Evolutionary conservation across 2,797 vertebrate species (phyloP).

Genomic region (Etheostoma perlongum): DNA sequence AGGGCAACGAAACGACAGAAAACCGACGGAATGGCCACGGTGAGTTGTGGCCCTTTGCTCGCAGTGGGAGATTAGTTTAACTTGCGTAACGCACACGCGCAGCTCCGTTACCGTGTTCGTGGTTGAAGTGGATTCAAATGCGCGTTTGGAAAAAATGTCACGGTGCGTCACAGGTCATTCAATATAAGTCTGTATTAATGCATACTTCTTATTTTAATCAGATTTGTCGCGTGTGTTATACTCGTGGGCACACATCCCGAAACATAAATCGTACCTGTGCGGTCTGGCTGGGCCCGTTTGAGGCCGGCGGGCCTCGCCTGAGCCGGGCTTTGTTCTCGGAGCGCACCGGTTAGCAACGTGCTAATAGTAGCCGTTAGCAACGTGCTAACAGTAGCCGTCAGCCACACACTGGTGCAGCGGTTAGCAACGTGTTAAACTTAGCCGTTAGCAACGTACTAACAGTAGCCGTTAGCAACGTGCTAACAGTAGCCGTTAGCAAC

Average conservation of each 20-base stretch:
- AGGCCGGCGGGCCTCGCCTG: constrained; percentile 58
- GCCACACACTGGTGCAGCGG: no score
- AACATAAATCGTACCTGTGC: rapidly evolving
- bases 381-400: not conserved
- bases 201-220: not conserved
- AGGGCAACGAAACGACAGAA: constrained; percentile 93
- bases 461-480: not conserved
- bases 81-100: rapidly evolving
- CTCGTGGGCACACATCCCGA: rapidly evolving
- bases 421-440: no score
- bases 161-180: constrained; percentile 2
- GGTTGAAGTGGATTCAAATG: constrained; percentile 1
- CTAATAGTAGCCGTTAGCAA: constrained; percentile 4
- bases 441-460: constrained; percentile 27
- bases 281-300: rapidly evolving
- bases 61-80: rapidly evolving
- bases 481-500: not conserved
- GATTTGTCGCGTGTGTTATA: rapidly evolving
- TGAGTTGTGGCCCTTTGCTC: constrained; percentile 40
- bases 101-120: rapidly evolving
- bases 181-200: not conserved
- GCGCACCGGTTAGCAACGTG: constrained; percentile 42
- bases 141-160: constrained; percentile 3
- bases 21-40: constrained; percentile 87
- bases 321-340: constrained; percentile 74